Base-by-base conservation (phyloP, 2,888 invertebrate species). In the Frankliniella fusca region DNA sequence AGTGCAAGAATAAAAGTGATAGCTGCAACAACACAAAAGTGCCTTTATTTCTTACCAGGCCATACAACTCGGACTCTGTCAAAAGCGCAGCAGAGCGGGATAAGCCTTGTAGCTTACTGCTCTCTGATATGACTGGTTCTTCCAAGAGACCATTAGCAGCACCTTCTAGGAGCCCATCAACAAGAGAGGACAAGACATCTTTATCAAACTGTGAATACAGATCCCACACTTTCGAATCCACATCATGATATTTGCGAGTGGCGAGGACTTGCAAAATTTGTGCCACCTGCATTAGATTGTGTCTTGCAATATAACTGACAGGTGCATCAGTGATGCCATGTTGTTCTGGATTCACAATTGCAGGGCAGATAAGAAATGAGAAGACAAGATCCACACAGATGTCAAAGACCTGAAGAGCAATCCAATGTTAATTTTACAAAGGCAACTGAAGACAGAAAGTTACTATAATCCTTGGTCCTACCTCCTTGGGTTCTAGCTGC, bases 301-400 rank as follows among this genome's bases (percentile, higher is more conserved):
- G 97, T 65, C 97, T 90, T 9, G 97, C 96, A 83, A 96, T 93
- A 86, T 95, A 94, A 79, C 96, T 96, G 82, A 99, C 95, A 11
- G 97, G 96, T 1, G 95, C 94, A 87, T 98, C 98, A 7, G 95
- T 95, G 82, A 99, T 94, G 23, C 98, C 98, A 88, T 97, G 94
- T 0, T 96, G 94, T 87, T 98, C 98, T 0, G 99, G 99, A 89
- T 97, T 97, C 81, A 97, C 94, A 82, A 99, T 95, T 0, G 98
- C 98, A 3, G 98, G 98, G 86, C 98, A 99, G 83, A 99, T 94
- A 87, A 98, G 97, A 87, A 95, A 92, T 15, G 95, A 95, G 87
- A 99, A 94, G 48, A 99, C 94, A 83, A 99, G 90, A 87, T 99
- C 98, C 0, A 96, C 95, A 87, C 97, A 95, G 85, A 98, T 93